Evolutionary conservation across 2,888 invertebrate species (phyloP).

Genomic region (Rhodophaea formosa): DNA sequence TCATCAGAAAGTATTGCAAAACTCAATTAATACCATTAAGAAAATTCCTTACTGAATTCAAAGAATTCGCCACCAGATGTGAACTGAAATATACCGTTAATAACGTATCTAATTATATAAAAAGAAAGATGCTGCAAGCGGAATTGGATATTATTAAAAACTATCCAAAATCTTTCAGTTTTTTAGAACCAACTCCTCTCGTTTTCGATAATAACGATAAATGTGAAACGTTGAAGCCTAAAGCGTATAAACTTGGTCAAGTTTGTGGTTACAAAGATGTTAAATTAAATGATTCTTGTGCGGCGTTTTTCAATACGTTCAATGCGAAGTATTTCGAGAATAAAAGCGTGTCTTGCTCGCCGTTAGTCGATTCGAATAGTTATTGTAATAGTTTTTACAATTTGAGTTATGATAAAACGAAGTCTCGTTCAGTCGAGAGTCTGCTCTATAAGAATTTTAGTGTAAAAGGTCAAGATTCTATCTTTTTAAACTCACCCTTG

Average conservation of each 20-base stretch:
- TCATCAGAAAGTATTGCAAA: conserved; percentile 50
- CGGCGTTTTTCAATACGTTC: conserved; percentile 24
- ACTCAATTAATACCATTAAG: conserved; percentile 38
- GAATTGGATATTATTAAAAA: conserved; percentile 44
- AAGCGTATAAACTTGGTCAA: background rate
- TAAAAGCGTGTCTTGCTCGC: background rate
- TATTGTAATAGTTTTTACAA: background rate
- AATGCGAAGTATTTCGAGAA: background rate
- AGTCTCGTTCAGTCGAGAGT: conserved; percentile 17
- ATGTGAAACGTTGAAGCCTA: background rate
- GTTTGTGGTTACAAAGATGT: background rate
- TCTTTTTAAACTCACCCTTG: background rate
- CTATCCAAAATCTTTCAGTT: conserved; percentile 39
- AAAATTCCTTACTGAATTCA: conserved; percentile 45
- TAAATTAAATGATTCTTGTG: conserved; percentile 9
- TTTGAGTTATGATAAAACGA: background rate
- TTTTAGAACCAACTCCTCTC: conserved; percentile 27
- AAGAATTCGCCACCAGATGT: conserved; percentile 39
- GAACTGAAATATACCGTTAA: conserved; percentile 39
- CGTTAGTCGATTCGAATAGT: background rate
- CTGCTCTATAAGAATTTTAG: conserved; percentile 1
- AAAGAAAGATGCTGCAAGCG: conserved; percentile 42
- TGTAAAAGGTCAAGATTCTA: background rate
- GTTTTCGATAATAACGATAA: background rate
- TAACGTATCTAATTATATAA: conserved; percentile 48